Base-by-base conservation (phyloP, 2,797 vertebrate genomes). In the Rhinogobio ventralis region DNA sequence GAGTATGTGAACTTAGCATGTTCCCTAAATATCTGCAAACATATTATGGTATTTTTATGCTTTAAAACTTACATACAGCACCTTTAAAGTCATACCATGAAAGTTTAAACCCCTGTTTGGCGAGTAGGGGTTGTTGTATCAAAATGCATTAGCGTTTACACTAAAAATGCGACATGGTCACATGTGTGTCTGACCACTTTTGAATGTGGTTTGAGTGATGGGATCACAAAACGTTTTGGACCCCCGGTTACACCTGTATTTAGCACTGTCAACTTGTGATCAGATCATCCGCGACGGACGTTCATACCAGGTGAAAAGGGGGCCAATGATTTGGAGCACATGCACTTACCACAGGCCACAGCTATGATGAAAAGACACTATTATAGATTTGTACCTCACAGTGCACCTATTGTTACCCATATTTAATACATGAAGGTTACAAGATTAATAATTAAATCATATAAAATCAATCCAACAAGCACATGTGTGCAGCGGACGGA, bases 251-350 rank as follows among this genome's bases (percentile, higher is more conserved):
- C 62, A 67, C 62, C 62, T 79, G 78, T 36, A 51, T 79, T 79
- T 53, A 53, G 42, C 78, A 5, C 62, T 79, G 78, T 66, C 78
- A 66, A 3, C 76, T 46, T 45, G 25, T 28, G 76, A 78, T 78
- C 55, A 78, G 74, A 77, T 79, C 76, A 79, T 9, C 23, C n/a
- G 5, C 19, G 42, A 46, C n/a, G 17, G 39, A 28, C 11, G 55
- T 46, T 64, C 64, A 79, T 79, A 7, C 10, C 76, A 55, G 49
- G 11, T 36, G 72, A 75, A 53, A 14, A 55, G 49, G 51, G 19
- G 9, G 30, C 11, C 25, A 57, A 23, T n/a, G 30, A 57, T 55
- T 60, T 25, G 55, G 25, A 64, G 36, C 39, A 42, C 33, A 20
- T 45, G 36, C 53, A 62, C 75, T 79, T 36, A 30, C 60, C 7